A percentile compares a stretch with the other conserved stretches of the same genome.
These are phyloP conservation scores for Apoda limacodes DNA, from an alignment of 2,888 invertebrate species.

Conservation along the genomic window DNA sequence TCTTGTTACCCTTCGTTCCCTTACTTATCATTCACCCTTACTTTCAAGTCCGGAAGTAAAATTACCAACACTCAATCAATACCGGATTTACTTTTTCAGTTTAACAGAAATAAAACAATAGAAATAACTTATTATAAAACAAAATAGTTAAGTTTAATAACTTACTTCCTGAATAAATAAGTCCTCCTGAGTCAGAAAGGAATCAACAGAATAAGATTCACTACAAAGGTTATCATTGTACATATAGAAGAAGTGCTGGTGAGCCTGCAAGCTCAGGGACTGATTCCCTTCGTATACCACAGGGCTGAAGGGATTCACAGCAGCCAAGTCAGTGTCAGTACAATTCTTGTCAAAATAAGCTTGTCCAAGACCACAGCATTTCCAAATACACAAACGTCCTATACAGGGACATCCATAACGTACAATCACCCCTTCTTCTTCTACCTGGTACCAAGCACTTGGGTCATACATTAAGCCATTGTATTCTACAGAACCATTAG, in stretches of 20 bases:
- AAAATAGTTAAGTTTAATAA: constrained; percentile 6
- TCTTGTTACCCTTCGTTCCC: too few relatives aligned
- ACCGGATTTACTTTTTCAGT: too few relatives aligned
- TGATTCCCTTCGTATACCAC: constrained; percentile 36
- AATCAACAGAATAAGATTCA: constrained; percentile 41
- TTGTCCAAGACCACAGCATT: constrained; percentile 38
- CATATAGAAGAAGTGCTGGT: constrained; percentile 44
- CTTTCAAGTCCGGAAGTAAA: too few relatives aligned
- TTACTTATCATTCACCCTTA: too few relatives aligned
- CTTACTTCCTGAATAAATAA: constrained; percentile 51
- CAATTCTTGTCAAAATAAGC: constrained; percentile 32
- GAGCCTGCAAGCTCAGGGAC: constrained; percentile 26
- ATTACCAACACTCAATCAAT: too few relatives aligned
- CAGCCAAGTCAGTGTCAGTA: constrained; percentile 24
- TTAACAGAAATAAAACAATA: constrained; percentile 8
- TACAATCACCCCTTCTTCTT: constrained; percentile 25
- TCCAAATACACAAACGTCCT: constrained; percentile 42
- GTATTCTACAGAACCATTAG: constrained; percentile 38
- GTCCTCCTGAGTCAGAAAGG: constrained; percentile 25
- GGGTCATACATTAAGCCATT: constrained; percentile 37
- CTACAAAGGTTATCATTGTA: constrained; percentile 28
- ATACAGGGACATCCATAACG: constrained; percentile 50
- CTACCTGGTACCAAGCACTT: constrained; percentile 38
- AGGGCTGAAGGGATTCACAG: constrained; percentile 43
- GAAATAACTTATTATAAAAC: constrained; percentile 11